Percentiles rank a stretch among this genome's conserved stretches.
phyloP scores from a whole-genome alignment of 2,797 vertebrate genomes.

The Enteromius mattozi region DNA sequence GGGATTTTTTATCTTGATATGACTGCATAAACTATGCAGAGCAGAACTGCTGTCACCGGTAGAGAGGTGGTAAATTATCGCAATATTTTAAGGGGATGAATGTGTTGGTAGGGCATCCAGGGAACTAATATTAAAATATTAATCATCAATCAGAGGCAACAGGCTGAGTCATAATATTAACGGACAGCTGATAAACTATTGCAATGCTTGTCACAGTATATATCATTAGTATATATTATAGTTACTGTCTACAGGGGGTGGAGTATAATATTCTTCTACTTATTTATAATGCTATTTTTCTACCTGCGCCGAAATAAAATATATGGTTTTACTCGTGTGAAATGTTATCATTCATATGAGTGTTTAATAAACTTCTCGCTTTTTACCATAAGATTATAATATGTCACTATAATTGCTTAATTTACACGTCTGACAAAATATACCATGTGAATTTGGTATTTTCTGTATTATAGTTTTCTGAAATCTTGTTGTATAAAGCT shows the following conservation, averaged over 20 bases:
- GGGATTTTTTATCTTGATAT: constrained; percentile 10
- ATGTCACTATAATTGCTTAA: background rate
- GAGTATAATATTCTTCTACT: background rate
- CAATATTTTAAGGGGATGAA: constrained; percentile 32
- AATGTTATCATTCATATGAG: background rate
- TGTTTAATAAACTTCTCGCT: background rate
- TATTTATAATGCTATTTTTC: background rate
- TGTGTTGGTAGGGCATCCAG: constrained; percentile 5
- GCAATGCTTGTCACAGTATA: constrained; percentile 17
- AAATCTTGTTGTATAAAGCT: background rate
- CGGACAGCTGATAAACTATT: background rate
- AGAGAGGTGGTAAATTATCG: constrained; percentile 28
- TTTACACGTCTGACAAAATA: background rate
- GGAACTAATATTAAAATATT: constrained; percentile 10
- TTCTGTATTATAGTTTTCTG: background rate
- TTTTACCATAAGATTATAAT: background rate
- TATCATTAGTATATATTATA: background rate
- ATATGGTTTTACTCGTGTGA: background rate
- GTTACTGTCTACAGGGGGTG: background rate
- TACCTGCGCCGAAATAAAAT: background rate
- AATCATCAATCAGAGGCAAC: constrained; percentile 18
- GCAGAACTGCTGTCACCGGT: constrained; percentile 31
- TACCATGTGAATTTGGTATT: background rate
- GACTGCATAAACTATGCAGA: constrained; percentile 30
- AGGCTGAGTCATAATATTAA: constrained; percentile 4